These are phyloP conservation scores for Oxyruncus cristatus DNA, from an alignment of 2,113 vertebrate genomes.

Conservation along the genomic window DNA sequence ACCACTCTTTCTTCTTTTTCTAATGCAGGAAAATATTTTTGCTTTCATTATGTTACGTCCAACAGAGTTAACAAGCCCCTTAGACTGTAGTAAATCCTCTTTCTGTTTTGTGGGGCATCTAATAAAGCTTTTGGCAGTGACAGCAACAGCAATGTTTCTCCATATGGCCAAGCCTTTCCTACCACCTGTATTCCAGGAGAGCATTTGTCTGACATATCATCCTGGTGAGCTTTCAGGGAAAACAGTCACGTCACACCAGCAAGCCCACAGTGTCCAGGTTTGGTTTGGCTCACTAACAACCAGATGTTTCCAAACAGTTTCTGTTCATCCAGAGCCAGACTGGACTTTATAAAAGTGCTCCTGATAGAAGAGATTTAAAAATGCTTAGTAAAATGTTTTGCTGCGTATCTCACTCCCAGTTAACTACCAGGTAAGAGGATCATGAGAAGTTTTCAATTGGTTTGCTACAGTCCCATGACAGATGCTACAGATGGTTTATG, in stretches of 20 bases:
- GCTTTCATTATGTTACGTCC: not conserved
- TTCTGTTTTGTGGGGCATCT: constrained; percentile 3
- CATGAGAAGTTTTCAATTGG: not conserved
- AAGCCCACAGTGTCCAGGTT: not conserved
- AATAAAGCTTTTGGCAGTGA: not conserved
- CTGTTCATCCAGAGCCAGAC: not conserved
- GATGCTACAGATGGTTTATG: not conserved
- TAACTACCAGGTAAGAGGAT: not conserved
- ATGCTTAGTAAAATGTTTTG: not conserved
- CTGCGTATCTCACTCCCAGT: accelerated
- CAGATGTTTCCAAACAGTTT: constrained; percentile 1
- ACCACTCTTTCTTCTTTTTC: not conserved
- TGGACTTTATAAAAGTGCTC: not conserved
- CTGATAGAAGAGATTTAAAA: not conserved
- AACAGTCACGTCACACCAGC: not conserved
- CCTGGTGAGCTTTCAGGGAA: constrained; percentile 2
- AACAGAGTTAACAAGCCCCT: not conserved
- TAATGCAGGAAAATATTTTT: not conserved
- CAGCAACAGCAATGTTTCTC: not conserved
- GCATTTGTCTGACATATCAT: not conserved
- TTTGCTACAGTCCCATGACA: not conserved
- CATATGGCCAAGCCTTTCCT: constrained; percentile 33
- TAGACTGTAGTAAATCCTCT: not conserved
- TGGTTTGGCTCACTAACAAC: not conserved
- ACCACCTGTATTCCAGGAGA: not conserved